Conservation (phyloP, 2,113 vertebrate genomes). For the Sinocyclocheilus anophthalmus region DNA sequence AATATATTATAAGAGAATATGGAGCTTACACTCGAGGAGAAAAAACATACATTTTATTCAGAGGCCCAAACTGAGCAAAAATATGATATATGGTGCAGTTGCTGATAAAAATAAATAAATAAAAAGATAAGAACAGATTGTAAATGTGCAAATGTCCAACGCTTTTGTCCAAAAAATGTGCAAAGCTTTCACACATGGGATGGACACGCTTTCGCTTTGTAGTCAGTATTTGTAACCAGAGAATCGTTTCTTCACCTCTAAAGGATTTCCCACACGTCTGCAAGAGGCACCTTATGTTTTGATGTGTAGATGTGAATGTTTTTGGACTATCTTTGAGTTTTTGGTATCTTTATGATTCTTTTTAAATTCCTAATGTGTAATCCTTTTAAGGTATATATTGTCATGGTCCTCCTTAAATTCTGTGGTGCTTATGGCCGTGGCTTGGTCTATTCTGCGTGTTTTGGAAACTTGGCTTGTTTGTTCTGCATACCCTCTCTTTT, state of each 20-base stretch:
- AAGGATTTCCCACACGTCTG: slow-evolving; percentile 54
- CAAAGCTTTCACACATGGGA: not conserved
- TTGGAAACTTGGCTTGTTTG: slow-evolving; percentile 2
- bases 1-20: too few relatives aligned
- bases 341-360: not conserved
- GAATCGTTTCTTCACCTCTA: slow-evolving; percentile 49
- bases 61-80: too few relatives aligned
- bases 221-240: not conserved
- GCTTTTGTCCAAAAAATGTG: too few relatives aligned
- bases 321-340: not conserved
- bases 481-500: not conserved
- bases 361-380: not conserved
- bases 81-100: too few relatives aligned
- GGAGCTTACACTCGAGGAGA: too few relatives aligned
- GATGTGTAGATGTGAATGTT: not conserved
- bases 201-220: not conserved
- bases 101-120: too few relatives aligned
- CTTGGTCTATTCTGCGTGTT: not conserved
- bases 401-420: not conserved
- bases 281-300: slow-evolving; percentile 34
- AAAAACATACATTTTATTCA: too few relatives aligned
- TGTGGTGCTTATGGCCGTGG: not conserved
- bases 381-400: not conserved
- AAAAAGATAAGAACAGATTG: too few relatives aligned
- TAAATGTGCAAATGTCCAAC: too few relatives aligned